Evolutionary conservation across 2,888 invertebrate genomes (phyloP), one percentile per base, ranked within the genome.

Genomic region (Homarus gammarus): DNA sequence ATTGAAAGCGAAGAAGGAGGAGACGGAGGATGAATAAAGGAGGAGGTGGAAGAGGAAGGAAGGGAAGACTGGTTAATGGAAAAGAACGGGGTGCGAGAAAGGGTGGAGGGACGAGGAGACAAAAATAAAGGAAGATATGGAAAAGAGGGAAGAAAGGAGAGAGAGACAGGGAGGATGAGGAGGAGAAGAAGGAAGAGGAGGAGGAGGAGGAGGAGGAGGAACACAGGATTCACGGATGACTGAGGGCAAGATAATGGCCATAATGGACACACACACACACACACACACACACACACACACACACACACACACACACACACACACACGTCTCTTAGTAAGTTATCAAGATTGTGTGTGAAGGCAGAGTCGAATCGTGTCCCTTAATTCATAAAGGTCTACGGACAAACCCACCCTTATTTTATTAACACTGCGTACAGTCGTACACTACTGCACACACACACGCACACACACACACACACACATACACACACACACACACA

Each of bases 401-500:
- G n/a, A n/a, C n/a, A n/a, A n/a, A n/a, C n/a, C n/a, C n/a, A n/a
- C n/a, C n/a, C n/a, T n/a, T n/a, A n/a, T n/a, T n/a, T n/a, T n/a
- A n/a, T n/a, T n/a, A n/a, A n/a, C n/a, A n/a, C n/a, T n/a, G n/a
- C 12, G 44, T 1, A 49, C 22, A 73, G 8, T 8, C 12, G 44
- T 1, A 49, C 22, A 73, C 8, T 8, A 22, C 6, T 12, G 22
- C 36, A 73, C 22, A 73, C 64, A 64, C 31, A 73, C 22, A 73
- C 33, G 73, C 36, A 73, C 36, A 73, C 36, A 70, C 27, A 70
- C 70, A 70, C 27, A 70, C 27, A 70, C 70, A 70, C 27, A 70
- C 10, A 70, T 27, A 70, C 27, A 70, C 70, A 70, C 36, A 73
- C 36, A 73, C 36, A 73, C 36, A 73, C 36, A 73, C 73, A 73